Conservation (phyloP, 2,888 invertebrate genomes). For the Drosophila maculinotata region DNA sequence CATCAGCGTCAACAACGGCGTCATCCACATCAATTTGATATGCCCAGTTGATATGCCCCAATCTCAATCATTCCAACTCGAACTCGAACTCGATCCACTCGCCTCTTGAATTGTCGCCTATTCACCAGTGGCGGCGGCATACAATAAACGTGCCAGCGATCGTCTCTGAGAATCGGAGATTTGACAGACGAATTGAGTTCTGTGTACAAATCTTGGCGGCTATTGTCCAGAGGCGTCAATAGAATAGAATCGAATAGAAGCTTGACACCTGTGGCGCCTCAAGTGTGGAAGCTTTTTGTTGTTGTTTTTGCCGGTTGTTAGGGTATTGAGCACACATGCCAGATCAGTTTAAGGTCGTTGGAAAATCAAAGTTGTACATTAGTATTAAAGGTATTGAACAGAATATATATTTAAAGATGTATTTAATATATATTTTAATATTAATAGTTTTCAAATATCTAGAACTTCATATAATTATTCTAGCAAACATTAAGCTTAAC, state of each 20-base stretch:
- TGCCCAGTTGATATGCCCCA: constrained; percentile 36
- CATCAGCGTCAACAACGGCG: constrained; percentile 68
- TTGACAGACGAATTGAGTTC: constrained; percentile 52
- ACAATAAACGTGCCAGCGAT: constrained; percentile 50
- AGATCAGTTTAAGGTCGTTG: constrained; percentile 10
- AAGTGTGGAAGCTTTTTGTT: constrained; percentile 44
- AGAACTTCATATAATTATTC: no score
- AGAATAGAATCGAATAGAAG: constrained; percentile 57
- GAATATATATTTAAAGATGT: no score
- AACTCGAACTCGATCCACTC: constrained; percentile 12
- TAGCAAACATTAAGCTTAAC: no score
- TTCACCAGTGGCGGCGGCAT: no score
- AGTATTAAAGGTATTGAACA: neutral
- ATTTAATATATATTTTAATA: no score
- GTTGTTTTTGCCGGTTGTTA: neutral
- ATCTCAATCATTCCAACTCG: constrained; percentile 22
- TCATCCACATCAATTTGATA: constrained; percentile 73
- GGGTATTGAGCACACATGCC: constrained; percentile 6
- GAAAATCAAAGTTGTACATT: constrained; percentile 1
- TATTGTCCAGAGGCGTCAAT: constrained; percentile 66
- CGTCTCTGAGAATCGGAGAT: constrained; percentile 32
- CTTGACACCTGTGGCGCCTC: constrained; percentile 72
- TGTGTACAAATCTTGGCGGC: constrained; percentile 17
- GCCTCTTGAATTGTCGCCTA: constrained; percentile 1
- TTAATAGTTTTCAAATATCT: neutral